Conservation (phyloP, 2,888 invertebrate species). For the Pristionchus exspectatus region DNA sequence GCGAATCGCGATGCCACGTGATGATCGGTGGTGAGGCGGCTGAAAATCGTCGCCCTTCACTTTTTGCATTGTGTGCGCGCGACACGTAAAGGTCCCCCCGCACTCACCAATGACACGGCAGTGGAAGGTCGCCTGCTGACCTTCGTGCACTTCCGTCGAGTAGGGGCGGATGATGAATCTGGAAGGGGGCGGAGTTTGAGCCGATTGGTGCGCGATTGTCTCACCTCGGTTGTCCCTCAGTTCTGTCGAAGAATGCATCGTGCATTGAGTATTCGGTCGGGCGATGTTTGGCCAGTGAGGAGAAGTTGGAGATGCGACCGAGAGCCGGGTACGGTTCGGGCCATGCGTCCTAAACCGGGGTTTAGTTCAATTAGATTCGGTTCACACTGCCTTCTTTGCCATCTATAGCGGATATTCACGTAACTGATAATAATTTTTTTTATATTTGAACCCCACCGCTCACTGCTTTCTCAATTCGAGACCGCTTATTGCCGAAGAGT, state of each 20-base stretch:
- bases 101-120: conserved; percentile 88
- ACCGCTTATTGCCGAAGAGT: neutral
- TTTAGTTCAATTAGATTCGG: conserved; percentile 20
- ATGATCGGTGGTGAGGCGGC: conserved; percentile 93
- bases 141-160: conserved; percentile 94
- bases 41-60: conserved; percentile 8
- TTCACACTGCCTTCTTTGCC: conserved; percentile 3
- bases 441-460: neutral
- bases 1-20: conserved; percentile 94
- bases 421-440: neutral
- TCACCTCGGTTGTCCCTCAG: conserved; percentile 90
- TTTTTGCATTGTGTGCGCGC: neutral
- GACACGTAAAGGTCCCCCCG: conserved; percentile 4
- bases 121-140: conserved; percentile 96
- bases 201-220: neutral
- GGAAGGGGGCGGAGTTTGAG: conserved; percentile 15
- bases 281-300: conserved; percentile 93
- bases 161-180: conserved; percentile 97
- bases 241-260: conserved; percentile 85
- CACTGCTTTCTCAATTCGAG: neutral
- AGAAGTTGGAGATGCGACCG: conserved; percentile 97
- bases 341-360: conserved; percentile 80
- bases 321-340: conserved; percentile 90
- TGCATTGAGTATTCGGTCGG: conserved; percentile 97
- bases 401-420: neutral